phyloP scores from a whole-genome alignment of 2,797 vertebrate species.

The Parambassis ranga region DNA sequence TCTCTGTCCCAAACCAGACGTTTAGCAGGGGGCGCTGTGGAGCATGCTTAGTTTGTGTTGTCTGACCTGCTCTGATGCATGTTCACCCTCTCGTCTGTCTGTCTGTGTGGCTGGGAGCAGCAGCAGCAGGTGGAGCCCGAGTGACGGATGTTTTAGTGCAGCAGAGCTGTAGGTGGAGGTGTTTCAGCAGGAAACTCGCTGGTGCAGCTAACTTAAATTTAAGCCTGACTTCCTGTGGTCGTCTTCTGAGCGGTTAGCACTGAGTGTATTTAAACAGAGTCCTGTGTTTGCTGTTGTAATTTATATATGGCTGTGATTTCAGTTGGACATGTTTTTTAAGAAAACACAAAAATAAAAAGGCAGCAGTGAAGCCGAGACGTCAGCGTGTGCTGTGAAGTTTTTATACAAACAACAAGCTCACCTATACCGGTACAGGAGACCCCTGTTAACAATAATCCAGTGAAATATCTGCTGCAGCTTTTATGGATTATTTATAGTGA shows the following conservation, averaged over 20 bases:
- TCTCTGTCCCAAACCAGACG: neutral
- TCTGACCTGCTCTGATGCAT: neutral
- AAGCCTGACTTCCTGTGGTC: neutral
- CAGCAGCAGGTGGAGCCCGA: neutral
- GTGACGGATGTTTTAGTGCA: neutral
- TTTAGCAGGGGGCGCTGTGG: neutral
- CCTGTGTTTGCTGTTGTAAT: slow-evolving; percentile 80
- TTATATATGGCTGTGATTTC: slow-evolving; percentile 78
- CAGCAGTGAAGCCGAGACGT: neutral
- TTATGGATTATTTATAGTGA: too few species aligned
- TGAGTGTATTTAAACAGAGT: slow-evolving; percentile 68
- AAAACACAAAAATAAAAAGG: slow-evolving; percentile 65
- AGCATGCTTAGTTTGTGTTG: neutral
- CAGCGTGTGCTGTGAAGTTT: neutral
- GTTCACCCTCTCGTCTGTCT: neutral
- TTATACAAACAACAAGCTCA: too few species aligned
- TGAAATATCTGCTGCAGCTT: too few species aligned
- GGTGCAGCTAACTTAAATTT: too few species aligned
- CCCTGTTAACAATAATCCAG: too few species aligned
- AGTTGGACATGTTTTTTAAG: slow-evolving; percentile 73
- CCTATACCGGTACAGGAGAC: too few species aligned
- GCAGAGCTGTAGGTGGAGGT: too few species aligned
- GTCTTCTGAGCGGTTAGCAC: too few species aligned
- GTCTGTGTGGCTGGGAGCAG: neutral
- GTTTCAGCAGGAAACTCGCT: too few species aligned